A percentile compares a stretch with the other conserved stretches of the same genome.
Conservation (phyloP, 2,888 invertebrate genomes). For the Zootermopsis nevadensis region DNA sequence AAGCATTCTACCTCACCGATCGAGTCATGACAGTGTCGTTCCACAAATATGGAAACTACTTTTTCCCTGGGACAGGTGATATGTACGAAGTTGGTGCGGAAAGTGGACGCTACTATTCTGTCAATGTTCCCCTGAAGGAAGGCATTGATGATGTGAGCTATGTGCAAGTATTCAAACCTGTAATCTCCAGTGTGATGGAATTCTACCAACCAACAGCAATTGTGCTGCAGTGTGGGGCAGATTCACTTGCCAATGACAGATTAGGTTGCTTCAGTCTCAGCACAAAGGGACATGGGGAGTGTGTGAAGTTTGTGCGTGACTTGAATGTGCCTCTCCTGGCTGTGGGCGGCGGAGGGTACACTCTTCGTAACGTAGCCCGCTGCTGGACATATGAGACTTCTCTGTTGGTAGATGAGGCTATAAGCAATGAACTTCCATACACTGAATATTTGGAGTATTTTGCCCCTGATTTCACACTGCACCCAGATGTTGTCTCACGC, state of each 20-base stretch:
- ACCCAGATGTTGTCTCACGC: conserved; percentile 89
- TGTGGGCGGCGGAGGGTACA: conserved; percentile 89
- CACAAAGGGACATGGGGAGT: conserved; percentile 96
- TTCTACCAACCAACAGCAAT: conserved; percentile 97
- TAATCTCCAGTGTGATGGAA: conserved; percentile 94
- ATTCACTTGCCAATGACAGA: conserved; percentile 94
- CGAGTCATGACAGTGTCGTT: conserved; percentile 99
- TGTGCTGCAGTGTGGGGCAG: conserved; percentile 98
- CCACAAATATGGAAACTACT: conserved; percentile 98
- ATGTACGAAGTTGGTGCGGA: conserved; percentile 99
- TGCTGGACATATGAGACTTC: conserved; percentile 99
- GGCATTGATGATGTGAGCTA: conserved; percentile 96
- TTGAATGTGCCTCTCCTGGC: conserved; percentile 92
- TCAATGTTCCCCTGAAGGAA: conserved; percentile 97
- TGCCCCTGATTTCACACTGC: conserved; percentile 95
- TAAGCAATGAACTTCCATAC: conserved; percentile 94
- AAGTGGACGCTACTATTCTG: conserved; percentile 94
- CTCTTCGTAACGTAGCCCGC: conserved; percentile 94
- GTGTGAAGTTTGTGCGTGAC: conserved; percentile 95
- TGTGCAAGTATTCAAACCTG: conserved; percentile 93
- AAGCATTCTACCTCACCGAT: conserved; percentile 97
- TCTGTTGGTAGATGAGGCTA: conserved; percentile 89
- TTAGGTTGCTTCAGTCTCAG: conserved; percentile 97
- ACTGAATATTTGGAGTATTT: conserved; percentile 98
- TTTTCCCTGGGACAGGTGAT: conserved; percentile 98